Conservation (phyloP, 2,888 invertebrate genomes). For the Drosophila conformis region DNA sequence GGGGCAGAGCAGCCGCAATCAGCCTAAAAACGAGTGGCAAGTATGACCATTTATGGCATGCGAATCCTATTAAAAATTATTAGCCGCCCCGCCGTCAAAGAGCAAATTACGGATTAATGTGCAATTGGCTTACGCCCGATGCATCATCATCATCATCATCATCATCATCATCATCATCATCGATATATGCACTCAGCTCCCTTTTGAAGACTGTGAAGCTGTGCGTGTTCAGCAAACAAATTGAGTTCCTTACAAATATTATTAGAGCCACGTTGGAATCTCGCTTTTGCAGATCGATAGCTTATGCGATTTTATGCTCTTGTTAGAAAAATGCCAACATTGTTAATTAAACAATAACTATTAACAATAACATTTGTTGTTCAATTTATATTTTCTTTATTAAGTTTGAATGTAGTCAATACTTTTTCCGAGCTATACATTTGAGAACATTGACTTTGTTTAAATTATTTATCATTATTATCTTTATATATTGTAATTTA, state of each 20-base stretch:
- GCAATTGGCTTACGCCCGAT: conserved; percentile 48
- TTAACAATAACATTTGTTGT: background rate
- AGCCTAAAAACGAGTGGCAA: conserved; percentile 65
- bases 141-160: conserved; percentile 18
- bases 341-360: background rate
- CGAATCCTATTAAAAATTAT: conserved; percentile 78
- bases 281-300: background rate
- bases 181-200: conserved; percentile 7
- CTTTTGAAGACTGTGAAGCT: conserved; percentile 19
- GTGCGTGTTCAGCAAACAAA: conserved; percentile 64
- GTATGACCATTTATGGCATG: conserved; percentile 68
- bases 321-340: background rate
- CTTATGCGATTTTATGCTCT: background rate
- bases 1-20: conserved; percentile 26
- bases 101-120: conserved; percentile 79
- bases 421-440: background rate
- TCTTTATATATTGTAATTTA: background rate
- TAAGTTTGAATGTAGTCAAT: background rate
- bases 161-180: conserved; percentile 4
- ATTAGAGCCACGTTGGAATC: conserved; percentile 17
- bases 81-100: conserved; percentile 57
- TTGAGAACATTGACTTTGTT: background rate
- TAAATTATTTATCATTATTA: background rate
- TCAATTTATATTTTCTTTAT: background rate
- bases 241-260: conserved; percentile 22